Evolutionary conservation across 2,888 invertebrate species (phyloP).

Genomic region (Campoletis raptor): DNA sequence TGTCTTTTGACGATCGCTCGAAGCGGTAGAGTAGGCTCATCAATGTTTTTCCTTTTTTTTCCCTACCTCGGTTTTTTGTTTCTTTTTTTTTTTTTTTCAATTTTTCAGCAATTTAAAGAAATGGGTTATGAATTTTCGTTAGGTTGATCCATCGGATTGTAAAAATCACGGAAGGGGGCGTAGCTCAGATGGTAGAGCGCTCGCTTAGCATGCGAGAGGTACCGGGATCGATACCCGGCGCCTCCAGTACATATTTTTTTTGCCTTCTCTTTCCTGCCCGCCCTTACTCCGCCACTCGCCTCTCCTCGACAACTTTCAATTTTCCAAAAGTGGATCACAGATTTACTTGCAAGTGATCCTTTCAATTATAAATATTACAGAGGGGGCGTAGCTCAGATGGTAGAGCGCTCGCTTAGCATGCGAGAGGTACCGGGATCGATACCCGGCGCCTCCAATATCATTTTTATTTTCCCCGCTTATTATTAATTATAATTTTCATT

Average conservation of each 20-base stretch:
- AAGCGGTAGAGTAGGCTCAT: no score
- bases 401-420: slow-evolving; percentile 76
- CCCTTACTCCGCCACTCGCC: background rate
- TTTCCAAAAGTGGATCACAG: slow-evolving; percentile 53
- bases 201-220: slow-evolving; percentile 77
- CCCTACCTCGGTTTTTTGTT: no score
- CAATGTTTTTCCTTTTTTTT: no score
- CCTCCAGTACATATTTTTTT: slow-evolving; percentile 69
- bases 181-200: slow-evolving; percentile 77
- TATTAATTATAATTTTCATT: slow-evolving; percentile 3
- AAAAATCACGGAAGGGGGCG: slow-evolving; percentile 67
- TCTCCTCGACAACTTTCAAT: background rate
- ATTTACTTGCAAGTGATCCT: slow-evolving; percentile 16
- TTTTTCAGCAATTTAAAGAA: background rate
- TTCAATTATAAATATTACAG: slow-evolving; percentile 1
- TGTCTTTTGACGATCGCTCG: no score
- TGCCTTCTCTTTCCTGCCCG: background rate
- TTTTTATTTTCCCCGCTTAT: slow-evolving; percentile 52
- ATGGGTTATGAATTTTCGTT: background rate
- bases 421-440: slow-evolving; percentile 78
- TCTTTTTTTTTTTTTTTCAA: background rate
- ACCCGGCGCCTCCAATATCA: slow-evolving; percentile 74
- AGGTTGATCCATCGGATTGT: slow-evolving; percentile 14
- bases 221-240: slow-evolving; percentile 77
- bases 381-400: slow-evolving; percentile 76